Evolutionary conservation across 2,797 vertebrate species (phyloP), one percentile per base, ranked within the genome.

Genomic region (Oreochromis grahami): DNA sequence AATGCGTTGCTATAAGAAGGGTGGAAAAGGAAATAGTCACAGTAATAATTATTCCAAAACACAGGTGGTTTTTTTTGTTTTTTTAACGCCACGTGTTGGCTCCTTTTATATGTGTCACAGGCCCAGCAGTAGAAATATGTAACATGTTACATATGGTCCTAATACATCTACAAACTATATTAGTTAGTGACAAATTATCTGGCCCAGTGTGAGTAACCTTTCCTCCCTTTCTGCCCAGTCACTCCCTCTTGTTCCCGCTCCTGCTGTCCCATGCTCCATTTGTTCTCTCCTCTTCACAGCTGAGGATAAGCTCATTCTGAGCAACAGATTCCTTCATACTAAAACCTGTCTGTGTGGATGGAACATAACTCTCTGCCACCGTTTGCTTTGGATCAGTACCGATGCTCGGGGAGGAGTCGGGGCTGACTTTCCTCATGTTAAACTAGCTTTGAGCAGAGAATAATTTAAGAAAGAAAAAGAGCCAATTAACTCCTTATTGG

Each of bases 261-360:
- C 84, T 74, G 58, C 84, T 87, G 85, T 90, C 91, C 88, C 88
- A 91, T 83, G 92, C 95, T 93, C 86, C 89, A 93, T 95, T 95
- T 95, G 92, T 94, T 87, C 91, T 94, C 91, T 87, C 77, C 86
- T 87, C 84, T 87, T 90, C 93, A 84, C 86, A 86, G 72, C 79
- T 76, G 86, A 94, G 88, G 87, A 90, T 86, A 93, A 93, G 92
- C 84, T 87, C 76, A 43, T 84, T 83, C 93, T 86, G 89, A 93
- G 92, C 89, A 90, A 65, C 80, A 78, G 95, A 96, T 95, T 96
- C 95, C 93, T 94, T 96, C 93, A 92, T 95, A 95, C 93, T 92
- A 93, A 95, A 96, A 95, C 83, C 86, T 91, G 86, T 94, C 90
- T 95, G 93, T 94, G 90, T 94, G 91, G 92, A 95, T 85, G 94